phyloP scores from a whole-genome alignment of 2,888 invertebrate species.

The Andrena minutula region DNA sequence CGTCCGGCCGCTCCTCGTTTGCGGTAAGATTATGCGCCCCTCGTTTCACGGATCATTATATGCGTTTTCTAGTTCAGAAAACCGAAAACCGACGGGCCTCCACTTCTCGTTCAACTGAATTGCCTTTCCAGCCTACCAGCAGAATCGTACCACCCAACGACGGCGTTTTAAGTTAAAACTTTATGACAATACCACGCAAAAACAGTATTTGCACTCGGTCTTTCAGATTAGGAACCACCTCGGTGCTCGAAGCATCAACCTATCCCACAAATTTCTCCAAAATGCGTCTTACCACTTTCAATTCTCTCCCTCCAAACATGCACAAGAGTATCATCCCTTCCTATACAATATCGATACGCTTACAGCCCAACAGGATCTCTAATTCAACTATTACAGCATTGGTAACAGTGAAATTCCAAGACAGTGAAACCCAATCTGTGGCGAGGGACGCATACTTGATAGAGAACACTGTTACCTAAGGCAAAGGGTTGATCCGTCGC shows the following conservation, averaged over 20 bases:
- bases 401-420: slow-evolving; percentile 31
- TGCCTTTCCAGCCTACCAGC: slow-evolving; percentile 3
- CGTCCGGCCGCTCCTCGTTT: slow-evolving; percentile 40
- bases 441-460: neutral
- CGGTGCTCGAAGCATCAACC: no score
- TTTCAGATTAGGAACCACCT: neutral
- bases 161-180: no score
- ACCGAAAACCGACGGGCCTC: slow-evolving; percentile 8
- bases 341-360: slow-evolving; percentile 1
- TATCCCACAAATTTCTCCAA: neutral
- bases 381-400: slow-evolving; percentile 59
- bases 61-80: slow-evolving; percentile 36
- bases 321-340: neutral
- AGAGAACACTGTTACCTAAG: slow-evolving; percentile 9
- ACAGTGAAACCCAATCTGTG: slow-evolving; percentile 55
- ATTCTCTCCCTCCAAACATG: neutral
- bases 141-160: neutral
- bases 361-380: slow-evolving; percentile 6
- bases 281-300: neutral
- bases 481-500: slow-evolving; percentile 42
- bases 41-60: slow-evolving; percentile 58
- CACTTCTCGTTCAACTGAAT: slow-evolving; percentile 13
- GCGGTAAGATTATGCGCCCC: slow-evolving; percentile 53
- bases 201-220: neutral
- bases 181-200: no score